phyloP scores from a whole-genome alignment of 2,888 invertebrate species.

The Campopleginae sp. region DNA sequence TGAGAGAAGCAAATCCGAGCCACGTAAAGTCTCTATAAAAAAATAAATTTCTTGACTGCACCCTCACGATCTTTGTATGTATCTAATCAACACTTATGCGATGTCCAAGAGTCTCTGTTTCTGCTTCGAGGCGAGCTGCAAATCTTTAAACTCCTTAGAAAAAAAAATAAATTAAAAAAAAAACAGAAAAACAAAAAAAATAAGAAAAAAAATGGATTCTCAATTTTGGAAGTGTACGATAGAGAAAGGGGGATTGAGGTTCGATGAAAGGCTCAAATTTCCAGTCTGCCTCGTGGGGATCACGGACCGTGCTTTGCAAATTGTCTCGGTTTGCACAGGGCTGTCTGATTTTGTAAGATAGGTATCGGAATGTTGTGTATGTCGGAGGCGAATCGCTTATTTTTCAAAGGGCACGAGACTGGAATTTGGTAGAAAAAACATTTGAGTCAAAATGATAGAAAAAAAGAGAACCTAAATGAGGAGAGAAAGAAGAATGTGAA shows the following conservation, averaged over 20 bases:
- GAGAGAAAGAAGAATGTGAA: background rate
- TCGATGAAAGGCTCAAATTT: constrained; percentile 62
- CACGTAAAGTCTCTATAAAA: constrained; percentile 68
- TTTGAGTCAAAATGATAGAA: too few species aligned
- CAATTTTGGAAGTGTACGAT: background rate
- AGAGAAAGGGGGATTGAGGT: background rate
- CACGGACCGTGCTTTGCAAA: constrained; percentile 81
- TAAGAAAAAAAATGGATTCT: background rate
- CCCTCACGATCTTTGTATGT: constrained; percentile 71
- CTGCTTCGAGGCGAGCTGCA: constrained; percentile 79
- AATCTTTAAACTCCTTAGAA: constrained; percentile 55
- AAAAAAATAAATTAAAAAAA: background rate
- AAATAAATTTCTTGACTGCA: constrained; percentile 68
- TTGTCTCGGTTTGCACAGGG: constrained; percentile 79
- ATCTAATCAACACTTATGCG: constrained; percentile 75
- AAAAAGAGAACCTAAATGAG: background rate
- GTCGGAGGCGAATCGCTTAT: constrained; percentile 81
- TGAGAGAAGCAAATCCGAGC: constrained; percentile 58
- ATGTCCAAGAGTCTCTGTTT: constrained; percentile 76
- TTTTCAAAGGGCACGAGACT: constrained; percentile 84
- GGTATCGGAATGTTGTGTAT: constrained; percentile 79
- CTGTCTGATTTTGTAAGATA: constrained; percentile 79
- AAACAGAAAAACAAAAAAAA: background rate
- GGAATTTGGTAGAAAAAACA: constrained; percentile 80
- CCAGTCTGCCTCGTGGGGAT: constrained; percentile 77